A percentile compares a stretch with the other conserved stretches of the same genome.
Conservation (phyloP, 2,113 vertebrate genomes). For the Strix uralensis region DNA sequence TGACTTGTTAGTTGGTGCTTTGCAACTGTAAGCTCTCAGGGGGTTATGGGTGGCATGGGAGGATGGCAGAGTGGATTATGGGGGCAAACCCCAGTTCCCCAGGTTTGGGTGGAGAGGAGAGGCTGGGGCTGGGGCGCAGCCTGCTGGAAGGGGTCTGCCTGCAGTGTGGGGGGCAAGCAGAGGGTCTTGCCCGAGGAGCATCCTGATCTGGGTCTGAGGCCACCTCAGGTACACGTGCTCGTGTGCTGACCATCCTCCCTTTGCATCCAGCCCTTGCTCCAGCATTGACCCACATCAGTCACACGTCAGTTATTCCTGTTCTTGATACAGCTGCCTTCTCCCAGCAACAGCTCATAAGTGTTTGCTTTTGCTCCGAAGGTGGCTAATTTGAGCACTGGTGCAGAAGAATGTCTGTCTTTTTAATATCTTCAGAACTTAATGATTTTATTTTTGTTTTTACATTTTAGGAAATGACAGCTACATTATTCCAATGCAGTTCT, state of each 20-base stretch:
- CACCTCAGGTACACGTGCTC: accelerated
- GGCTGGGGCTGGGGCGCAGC: neutral
- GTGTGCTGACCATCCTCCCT: neutral
- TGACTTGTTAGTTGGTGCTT: accelerated
- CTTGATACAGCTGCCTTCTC: neutral
- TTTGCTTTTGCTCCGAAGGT: neutral
- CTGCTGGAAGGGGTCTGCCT: neutral
- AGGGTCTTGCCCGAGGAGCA: neutral
- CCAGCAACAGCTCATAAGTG: neutral
- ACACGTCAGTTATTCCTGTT: neutral
- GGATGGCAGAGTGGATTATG: neutral
- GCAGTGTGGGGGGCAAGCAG: accelerated
- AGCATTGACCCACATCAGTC: neutral
- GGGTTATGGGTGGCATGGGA: accelerated
- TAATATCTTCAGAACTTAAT: neutral
- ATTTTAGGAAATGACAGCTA: neutral
- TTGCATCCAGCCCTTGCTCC: neutral
- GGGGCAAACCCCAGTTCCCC: neutral
- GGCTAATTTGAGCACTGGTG: neutral
- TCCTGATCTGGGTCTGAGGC: neutral
- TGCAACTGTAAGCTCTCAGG: neutral
- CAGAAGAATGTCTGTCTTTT: neutral
- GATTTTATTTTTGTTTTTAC: neutral
- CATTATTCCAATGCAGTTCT: neutral
- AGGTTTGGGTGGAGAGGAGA: neutral